phyloP scores from a whole-genome alignment of 92 coral and sea anemone species.

The Virgularia gustaviana region DNA sequence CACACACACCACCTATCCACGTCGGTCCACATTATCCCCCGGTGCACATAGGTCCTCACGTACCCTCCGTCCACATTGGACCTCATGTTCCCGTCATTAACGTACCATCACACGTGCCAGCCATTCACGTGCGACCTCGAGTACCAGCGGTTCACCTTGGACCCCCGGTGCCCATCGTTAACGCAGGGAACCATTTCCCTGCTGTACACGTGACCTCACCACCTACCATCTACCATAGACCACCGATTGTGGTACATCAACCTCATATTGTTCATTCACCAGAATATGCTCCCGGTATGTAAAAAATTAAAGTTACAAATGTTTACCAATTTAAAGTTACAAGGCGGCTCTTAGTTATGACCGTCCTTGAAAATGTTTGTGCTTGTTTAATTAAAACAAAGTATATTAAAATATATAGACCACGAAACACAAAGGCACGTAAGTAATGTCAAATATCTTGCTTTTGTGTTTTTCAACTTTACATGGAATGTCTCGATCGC shows the following conservation, averaged over 20 bases:
- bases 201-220: constrained; percentile 99
- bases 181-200: constrained; percentile 99
- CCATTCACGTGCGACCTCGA: constrained; percentile 96
- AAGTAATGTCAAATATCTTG: too few relatives aligned
- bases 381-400: too few relatives aligned
- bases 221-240: constrained; percentile 99
- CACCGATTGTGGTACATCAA: constrained; percentile 97
- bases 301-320: too few relatives aligned
- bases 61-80: constrained; percentile 97
- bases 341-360: too few relatives aligned
- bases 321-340: too few relatives aligned
- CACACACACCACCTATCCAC: constrained; percentile 99
- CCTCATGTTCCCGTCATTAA: constrained; percentile 98
- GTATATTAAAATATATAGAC: too few relatives aligned
- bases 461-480: too few relatives aligned
- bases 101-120: constrained; percentile 99
- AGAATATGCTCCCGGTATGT: too few relatives aligned
- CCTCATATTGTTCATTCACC: constrained; percentile 86
- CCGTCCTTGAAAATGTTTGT: too few relatives aligned
- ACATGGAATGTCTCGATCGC: too few relatives aligned
- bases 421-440: too few relatives aligned
- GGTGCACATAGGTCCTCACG: constrained; percentile 98
- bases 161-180: constrained; percentile 95
- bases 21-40: constrained; percentile 99
- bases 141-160: constrained; percentile 99